Evolutionary conservation across 2,888 invertebrate genomes (phyloP).

Genomic region (Dolichopus griseipennis): DNA sequence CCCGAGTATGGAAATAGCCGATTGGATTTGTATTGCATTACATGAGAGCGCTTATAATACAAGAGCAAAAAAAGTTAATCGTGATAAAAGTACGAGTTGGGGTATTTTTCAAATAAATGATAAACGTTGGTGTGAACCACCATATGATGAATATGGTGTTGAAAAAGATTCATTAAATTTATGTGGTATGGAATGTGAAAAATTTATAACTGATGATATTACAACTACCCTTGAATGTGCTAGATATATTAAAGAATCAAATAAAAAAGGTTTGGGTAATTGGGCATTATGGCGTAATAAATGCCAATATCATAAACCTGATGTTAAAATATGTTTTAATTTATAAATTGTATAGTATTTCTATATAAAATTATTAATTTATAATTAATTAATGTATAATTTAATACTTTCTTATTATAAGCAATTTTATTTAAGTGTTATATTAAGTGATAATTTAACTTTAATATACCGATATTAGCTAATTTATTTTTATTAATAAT

Average conservation of each 20-base stretch:
- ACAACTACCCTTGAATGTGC: slow-evolving; percentile 18
- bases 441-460: too few relatives aligned
- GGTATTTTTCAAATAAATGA: slow-evolving; percentile 43
- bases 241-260: slow-evolving; percentile 9
- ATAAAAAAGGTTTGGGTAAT: slow-evolving; percentile 5
- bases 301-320: slow-evolving; percentile 14
- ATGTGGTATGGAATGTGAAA: slow-evolving; percentile 36
- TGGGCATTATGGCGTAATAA: slow-evolving; percentile 13
- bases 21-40: slow-evolving; percentile 36
- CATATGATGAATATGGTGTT: not conserved
- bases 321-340: slow-evolving; percentile 13
- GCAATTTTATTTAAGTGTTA: too few relatives aligned
- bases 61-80: slow-evolving; percentile 42
- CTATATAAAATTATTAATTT: too few relatives aligned
- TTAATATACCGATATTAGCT: too few relatives aligned
- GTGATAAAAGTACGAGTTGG: slow-evolving; percentile 45
- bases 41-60: slow-evolving; percentile 43
- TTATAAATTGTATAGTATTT: not conserved
- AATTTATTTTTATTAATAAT: too few relatives aligned
- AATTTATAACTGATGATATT: slow-evolving; percentile 36
- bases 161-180: slow-evolving; percentile 30
- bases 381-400: too few relatives aligned
- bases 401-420: too few relatives aligned
- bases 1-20: slow-evolving; percentile 31
- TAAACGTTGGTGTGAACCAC: slow-evolving; percentile 38